Evolutionary conservation across 2,888 invertebrate species (phyloP).

Genomic region (Lithophane semibrunnea): DNA sequence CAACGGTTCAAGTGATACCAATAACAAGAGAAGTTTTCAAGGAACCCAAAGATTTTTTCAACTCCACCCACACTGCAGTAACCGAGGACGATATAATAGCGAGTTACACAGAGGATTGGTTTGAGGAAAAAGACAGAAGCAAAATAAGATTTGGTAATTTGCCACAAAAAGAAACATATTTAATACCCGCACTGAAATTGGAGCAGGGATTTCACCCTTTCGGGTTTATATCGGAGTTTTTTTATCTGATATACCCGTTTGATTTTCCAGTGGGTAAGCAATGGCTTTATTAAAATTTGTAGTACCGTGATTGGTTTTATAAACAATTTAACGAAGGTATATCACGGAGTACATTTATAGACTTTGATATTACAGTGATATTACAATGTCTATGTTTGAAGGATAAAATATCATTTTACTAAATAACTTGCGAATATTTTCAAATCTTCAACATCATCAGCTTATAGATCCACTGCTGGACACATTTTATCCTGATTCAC

Average conservation of each 20-base stretch:
- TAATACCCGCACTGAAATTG: slow-evolving; percentile 89
- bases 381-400: not conserved
- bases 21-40: slow-evolving; percentile 82
- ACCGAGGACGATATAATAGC: slow-evolving; percentile 80
- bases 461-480: not conserved
- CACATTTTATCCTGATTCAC: not conserved
- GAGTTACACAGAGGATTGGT: slow-evolving; percentile 84
- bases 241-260: slow-evolving; percentile 91
- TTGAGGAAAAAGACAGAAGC: slow-evolving; percentile 81
- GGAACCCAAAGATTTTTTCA: slow-evolving; percentile 69
- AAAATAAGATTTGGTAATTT: slow-evolving; percentile 87
- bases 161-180: slow-evolving; percentile 87
- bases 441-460: not conserved
- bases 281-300: slow-evolving; percentile 35
- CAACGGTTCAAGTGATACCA: slow-evolving; percentile 77
- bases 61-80: slow-evolving; percentile 74
- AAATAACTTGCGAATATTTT: not conserved
- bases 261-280: slow-evolving; percentile 92
- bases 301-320: slow-evolving; percentile 24
- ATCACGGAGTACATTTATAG: not conserved
- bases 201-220: slow-evolving; percentile 92
- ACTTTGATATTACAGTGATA: not conserved
- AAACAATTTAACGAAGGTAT: not conserved
- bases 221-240: slow-evolving; percentile 91
- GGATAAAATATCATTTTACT: not conserved